These are phyloP conservation scores for Perca flavescens DNA, from an alignment of 2,113 vertebrate species.

Conservation along the genomic window DNA sequence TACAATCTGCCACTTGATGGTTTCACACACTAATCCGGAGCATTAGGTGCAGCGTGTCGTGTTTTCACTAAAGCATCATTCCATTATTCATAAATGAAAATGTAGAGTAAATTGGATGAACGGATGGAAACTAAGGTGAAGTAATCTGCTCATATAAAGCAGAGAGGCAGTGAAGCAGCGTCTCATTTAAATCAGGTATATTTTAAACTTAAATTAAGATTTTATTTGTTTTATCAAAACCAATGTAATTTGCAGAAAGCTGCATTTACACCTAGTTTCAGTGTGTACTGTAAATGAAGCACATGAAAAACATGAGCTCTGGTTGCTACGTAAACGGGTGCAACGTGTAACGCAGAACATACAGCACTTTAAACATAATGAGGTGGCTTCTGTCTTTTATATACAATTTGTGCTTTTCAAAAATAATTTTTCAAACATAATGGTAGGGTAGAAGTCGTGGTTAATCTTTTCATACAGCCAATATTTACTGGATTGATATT, in stretches of 20 bases:
- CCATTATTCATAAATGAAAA: slow-evolving; percentile 22
- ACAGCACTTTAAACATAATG: neutral
- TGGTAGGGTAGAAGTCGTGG: neutral
- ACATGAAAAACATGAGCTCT: neutral
- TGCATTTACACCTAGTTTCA: neutral
- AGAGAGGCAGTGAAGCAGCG: neutral
- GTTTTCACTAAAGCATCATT: slow-evolving; percentile 31
- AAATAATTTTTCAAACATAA: neutral
- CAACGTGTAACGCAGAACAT: neutral
- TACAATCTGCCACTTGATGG: slow-evolving; percentile 22
- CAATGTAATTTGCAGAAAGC: slow-evolving; percentile 5
- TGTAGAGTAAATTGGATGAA: slow-evolving; percentile 23
- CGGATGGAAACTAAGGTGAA: slow-evolving; percentile 28
- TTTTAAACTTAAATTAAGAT: slow-evolving; percentile 5
- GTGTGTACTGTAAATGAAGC: neutral
- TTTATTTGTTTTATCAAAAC: neutral
- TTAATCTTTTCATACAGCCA: neutral
- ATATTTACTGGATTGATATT: neutral
- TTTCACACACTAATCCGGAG: slow-evolving; percentile 28
- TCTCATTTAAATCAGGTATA: slow-evolving; percentile 20
- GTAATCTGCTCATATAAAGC: slow-evolving; percentile 10
- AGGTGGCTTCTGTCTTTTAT: neutral
- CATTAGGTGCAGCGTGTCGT: neutral
- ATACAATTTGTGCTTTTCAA: neutral
- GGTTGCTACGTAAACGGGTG: neutral